Conservation (phyloP, 2,888 invertebrate genomes). For the Pseudococcus viburni region DNA sequence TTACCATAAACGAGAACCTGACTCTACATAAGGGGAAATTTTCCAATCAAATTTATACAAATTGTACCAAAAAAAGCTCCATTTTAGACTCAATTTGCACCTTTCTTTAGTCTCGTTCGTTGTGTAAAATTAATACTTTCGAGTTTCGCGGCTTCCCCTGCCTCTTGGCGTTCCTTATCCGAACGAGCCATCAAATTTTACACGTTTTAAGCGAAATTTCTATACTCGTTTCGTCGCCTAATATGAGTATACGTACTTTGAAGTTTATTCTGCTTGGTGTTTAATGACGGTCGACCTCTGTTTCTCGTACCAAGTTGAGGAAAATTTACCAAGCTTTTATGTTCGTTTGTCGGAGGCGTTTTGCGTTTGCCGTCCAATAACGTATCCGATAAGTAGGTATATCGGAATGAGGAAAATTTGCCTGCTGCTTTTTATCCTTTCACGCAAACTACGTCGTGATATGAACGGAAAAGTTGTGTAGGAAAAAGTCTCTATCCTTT, state of each 20-base stretch:
- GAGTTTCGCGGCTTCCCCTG: too few species aligned
- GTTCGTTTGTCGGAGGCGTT: neutral
- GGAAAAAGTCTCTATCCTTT: too few species aligned
- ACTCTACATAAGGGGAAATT: neutral
- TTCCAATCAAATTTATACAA: neutral
- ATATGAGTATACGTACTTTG: neutral
- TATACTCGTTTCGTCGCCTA: neutral
- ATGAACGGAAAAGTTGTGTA: too few species aligned
- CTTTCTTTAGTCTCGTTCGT: neutral
- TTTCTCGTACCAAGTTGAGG: neutral
- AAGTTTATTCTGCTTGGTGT: neutral
- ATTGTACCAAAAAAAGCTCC: neutral
- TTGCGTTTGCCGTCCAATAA: neutral
- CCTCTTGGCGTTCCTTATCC: neutral
- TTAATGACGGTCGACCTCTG: constrained; percentile 4
- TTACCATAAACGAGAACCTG: neutral
- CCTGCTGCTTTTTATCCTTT: neutral
- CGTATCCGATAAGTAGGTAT: neutral
- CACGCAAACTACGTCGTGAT: neutral
- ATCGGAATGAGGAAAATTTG: neutral
- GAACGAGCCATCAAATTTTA: neutral
- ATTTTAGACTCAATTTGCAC: neutral
- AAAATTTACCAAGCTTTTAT: neutral
- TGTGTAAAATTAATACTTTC: neutral
- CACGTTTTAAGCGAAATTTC: neutral